Evolutionary conservation across 2,888 invertebrate genomes (phyloP).

Genomic region (Troglohyphantes excavatus): DNA sequence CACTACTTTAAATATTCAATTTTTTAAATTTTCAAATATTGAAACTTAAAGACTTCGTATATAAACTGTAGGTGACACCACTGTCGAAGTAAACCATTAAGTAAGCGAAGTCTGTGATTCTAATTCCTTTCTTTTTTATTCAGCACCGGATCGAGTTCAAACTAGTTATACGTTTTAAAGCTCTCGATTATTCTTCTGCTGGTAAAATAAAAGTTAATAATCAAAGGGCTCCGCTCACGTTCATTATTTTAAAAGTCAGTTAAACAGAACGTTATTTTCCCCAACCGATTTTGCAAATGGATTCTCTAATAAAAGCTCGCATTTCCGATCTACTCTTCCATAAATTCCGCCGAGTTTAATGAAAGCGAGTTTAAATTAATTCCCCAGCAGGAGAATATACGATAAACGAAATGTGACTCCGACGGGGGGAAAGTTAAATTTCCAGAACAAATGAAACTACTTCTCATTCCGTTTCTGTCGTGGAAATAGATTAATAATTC

Average conservation of each 20-base stretch:
- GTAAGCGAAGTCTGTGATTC: too few relatives aligned
- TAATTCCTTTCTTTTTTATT: too few relatives aligned
- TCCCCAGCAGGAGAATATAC: conserved; percentile 6
- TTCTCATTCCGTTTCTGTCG: conserved; percentile 19
- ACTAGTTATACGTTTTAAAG: too few relatives aligned
- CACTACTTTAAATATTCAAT: too few relatives aligned
- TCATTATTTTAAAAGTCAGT: not conserved
- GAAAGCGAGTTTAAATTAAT: conserved; percentile 40
- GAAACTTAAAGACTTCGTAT: too few relatives aligned
- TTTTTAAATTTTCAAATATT: too few relatives aligned
- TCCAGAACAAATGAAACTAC: conserved; percentile 25
- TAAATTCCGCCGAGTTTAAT: conserved; percentile 5
- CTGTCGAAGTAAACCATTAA: too few relatives aligned
- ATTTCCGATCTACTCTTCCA: not conserved
- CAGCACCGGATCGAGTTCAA: too few relatives aligned
- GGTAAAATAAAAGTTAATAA: too few relatives aligned
- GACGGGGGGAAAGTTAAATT: conserved; percentile 4
- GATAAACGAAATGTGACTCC: conserved; percentile 14
- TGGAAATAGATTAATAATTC: conserved; percentile 64
- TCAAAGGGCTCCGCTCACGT: not conserved
- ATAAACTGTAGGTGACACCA: too few relatives aligned
- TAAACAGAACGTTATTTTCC: not conserved
- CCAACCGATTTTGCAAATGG: not conserved
- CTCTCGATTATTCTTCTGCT: too few relatives aligned
- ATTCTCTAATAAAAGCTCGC: too few relatives aligned